Base-by-base conservation (phyloP, 2,113 vertebrate genomes). In the Elephas maximus region DNA sequence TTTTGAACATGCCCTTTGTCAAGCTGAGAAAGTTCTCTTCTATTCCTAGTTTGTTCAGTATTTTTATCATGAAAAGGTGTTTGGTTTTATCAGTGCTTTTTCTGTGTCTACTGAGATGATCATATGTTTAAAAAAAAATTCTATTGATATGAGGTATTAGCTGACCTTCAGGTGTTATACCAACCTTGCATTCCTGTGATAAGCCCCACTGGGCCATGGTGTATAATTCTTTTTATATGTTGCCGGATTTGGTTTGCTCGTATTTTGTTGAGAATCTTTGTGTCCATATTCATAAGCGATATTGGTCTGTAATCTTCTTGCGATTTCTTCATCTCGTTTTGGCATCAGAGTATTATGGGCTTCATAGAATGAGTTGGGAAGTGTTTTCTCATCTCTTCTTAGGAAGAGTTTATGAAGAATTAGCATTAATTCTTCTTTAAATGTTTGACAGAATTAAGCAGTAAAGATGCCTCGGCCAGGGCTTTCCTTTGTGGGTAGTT, bases 301-400 rank as follows among this genome's bases (percentile, higher is more conserved):
- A 80, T 0, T 76, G 85, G 41, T 91, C 79, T 85, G 44, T n/a
- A 89, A 26, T 78, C 33, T 62, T 33, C 78, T 91, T 74, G 33
- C 74, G 45, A 74, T 33, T 2, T 37, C 81, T 82, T 87, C 60
- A 62, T 62, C 60, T 62, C 60, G 5, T 21, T 62, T 62, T 71
- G 57, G 15, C 57, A 88, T 83, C 53, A 88, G 45, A 44, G 6
- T 87, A 60, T 73, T 51, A 63, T 2, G 18, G 23, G 8, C 83
- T 93, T 91, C 45, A 90, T 65, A 90, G 94, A 95, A 87, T 88
- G 53, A 63, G 10, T 6, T 78, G 41, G n/a, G 23, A 85, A 73
- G 37, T 80, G 26, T 33, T 80, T 17, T 3, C 41, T 45, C 2
- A 57, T 65, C 71, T 62, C 60, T 62, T 12, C 53, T 57, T 57